Base-by-base conservation (phyloP, 2,113 vertebrate genomes). In the Dendropsophus ebraccatus region DNA sequence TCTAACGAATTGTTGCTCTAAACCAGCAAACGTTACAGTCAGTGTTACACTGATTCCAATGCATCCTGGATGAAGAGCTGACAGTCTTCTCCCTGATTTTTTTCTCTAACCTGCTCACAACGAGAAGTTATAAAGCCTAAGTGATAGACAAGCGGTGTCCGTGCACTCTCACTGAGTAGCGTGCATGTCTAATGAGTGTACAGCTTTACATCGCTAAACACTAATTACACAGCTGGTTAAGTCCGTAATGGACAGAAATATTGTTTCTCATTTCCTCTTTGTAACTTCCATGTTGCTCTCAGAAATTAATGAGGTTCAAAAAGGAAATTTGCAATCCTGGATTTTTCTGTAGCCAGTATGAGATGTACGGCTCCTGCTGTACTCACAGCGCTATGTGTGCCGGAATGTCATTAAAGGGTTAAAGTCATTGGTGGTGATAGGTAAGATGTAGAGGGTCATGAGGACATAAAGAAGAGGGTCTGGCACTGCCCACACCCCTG, bases 171-270 rank as follows among this genome's bases (percentile, higher is more conserved):
- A 30, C n/a, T 62, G 83, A 76, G 37, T 58, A 60, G 14, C 52
- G 56, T 76, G 72, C 75, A 76, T 76, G 73, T 77, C 75, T 84
- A 76, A 84, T 76, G 83, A 84, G 35, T 17, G 41, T 50, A n/a
- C 45, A 23, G 72, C 75, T 84, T 47, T 76, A 84, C 72, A 65
- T 76, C 73, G n/a, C 93, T 93, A 92, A 92, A 89, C 88, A 8
- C 93, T 94, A 93, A 95, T 95, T 93, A 94, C 91, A 93, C 90
- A 93, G 92, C 92, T 95, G 92, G 93, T 95, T 95, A 95, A 93
- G 91, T 93, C 90, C 11, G 90, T 93, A 94, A 95, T 93, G 92
- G 91, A 90, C 84, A 16, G 82, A 88, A 87, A 87, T 84, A 86
- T 87, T 75, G 89, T 69, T 56, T 83, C 88, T 89, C 72, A 75